phyloP scores from a whole-genome alignment of 2,113 vertebrate genomes.

The Perognathus longimembris region DNA sequence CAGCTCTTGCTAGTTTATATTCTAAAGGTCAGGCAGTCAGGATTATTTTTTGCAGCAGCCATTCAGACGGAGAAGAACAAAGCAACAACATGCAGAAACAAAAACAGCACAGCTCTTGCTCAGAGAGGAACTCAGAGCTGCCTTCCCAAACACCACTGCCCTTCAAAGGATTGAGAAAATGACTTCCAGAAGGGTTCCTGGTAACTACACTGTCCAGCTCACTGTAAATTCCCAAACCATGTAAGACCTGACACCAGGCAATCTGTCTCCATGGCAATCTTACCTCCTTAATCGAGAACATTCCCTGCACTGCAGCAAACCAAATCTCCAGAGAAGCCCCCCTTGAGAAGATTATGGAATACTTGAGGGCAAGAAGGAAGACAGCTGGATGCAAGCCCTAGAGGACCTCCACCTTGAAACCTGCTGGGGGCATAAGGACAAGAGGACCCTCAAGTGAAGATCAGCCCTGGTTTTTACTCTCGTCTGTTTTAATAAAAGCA shows the following conservation, averaged over 20 bases:
- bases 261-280: constrained; percentile 86
- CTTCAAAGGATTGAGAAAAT: constrained; percentile 64
- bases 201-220: constrained; percentile 60
- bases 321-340: constrained; percentile 66
- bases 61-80: constrained; percentile 62
- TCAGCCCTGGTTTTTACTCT: constrained; percentile 31
- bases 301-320: constrained; percentile 72
- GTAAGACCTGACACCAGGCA: constrained; percentile 59
- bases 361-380: constrained; percentile 68
- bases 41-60: constrained; percentile 71
- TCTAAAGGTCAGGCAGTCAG: constrained; percentile 81
- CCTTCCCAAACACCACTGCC: background rate
- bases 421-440: background rate
- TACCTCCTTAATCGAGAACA: constrained; percentile 70
- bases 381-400: constrained; percentile 46
- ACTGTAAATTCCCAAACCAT: constrained; percentile 74
- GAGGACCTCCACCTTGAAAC: background rate
- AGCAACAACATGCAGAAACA: constrained; percentile 20
- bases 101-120: constrained; percentile 52
- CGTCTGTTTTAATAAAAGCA: constrained; percentile 44
- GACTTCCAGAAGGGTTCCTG: constrained; percentile 63
- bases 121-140: constrained; percentile 5
- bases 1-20: constrained; percentile 9
- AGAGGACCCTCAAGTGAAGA: constrained; percentile 32
- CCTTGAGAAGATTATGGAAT: background rate